Evolutionary conservation across 2,113 vertebrate species (phyloP), one percentile per base, ranked within the genome.

Genomic region (Gallinago undulata): DNA sequence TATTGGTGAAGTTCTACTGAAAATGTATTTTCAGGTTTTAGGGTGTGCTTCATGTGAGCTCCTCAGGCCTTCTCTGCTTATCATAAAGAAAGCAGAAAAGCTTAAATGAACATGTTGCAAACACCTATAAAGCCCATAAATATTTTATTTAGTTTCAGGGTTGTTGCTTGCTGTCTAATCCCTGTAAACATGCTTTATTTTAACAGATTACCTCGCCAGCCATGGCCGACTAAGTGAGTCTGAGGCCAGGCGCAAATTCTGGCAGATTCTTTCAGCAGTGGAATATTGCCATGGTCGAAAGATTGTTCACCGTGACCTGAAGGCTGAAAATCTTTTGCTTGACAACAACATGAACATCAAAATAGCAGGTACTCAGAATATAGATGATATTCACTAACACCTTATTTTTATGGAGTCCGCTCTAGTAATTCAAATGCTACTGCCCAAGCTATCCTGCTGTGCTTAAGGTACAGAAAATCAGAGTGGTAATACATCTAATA

Each of bases 281-380:
- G 99, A 99, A 92, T 99, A 99, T 94, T 99, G 99, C 97, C 99
- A 99, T 33, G 98, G 98, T 82, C 98, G 98, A 82, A 99, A 99
- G 95, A 98, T 99, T 41, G 99, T 99, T 63, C 99, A 99, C 97
- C 98, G 99, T 50, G 99, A 99, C 97, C 98, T 99, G 83, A 99
- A 99, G 94, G 99, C 99, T 8, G 99, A 99, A 97, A 99, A 99
- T 78, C 98, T 99, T 59, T 97, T 99, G 89, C 98, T 99, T 10
- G 99, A 99, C 82, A 99, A 94, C 96, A 99, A 99, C 97, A 99
- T 99, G 99, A 99, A 99, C 97, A 99, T 99, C 98, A 99, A 99
- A 97, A 99, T 99, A 93, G 99, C 99, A 99, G 99, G 99, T 99
- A 98, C 39, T 19, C 10, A 19, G 47, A 31, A 30, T 18, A 8